phyloP scores from a whole-genome alignment of 2,888 invertebrate species.

The Bombyx huttoni region DNA sequence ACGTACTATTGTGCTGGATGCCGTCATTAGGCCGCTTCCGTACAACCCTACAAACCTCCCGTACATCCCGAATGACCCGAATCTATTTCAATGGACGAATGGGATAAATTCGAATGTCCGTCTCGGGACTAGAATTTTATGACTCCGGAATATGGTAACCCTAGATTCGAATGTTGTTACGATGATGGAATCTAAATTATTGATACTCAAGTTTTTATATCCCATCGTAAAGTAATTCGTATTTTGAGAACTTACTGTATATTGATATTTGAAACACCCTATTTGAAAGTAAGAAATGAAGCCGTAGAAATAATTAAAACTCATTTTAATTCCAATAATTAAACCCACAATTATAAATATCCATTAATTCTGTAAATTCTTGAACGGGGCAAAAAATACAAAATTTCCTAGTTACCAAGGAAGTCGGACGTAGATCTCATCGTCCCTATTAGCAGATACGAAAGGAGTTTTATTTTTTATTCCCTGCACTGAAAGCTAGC shows the following conservation, averaged over 20 bases:
- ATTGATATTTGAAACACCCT: neutral
- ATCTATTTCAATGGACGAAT: conserved; percentile 25
- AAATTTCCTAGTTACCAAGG: neutral
- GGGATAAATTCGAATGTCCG: conserved; percentile 19
- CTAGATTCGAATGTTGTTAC: neutral
- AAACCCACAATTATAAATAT: neutral
- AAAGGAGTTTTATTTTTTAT: neutral
- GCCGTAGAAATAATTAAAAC: neutral
- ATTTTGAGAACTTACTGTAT: too few species aligned
- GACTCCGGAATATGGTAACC: neutral
- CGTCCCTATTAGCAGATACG: neutral
- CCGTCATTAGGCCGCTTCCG: conserved; percentile 68
- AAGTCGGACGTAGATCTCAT: neutral
- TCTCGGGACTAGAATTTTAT: neutral
- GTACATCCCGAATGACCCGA: conserved; percentile 17
- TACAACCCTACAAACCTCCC: conserved; percentile 25
- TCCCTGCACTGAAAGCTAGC: conserved; percentile 3
- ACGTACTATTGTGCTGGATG: conserved; percentile 63
- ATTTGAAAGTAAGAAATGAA: neutral
- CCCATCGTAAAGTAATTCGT: too few species aligned
- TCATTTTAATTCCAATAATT: neutral
- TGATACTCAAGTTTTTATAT: neutral
- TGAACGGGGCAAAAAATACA: neutral
- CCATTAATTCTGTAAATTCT: neutral
- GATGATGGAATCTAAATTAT: neutral